These are phyloP conservation scores for Drosophila seguyi DNA, from an alignment of 1,140 invertebrate genomes.

Conservation along the genomic window DNA sequence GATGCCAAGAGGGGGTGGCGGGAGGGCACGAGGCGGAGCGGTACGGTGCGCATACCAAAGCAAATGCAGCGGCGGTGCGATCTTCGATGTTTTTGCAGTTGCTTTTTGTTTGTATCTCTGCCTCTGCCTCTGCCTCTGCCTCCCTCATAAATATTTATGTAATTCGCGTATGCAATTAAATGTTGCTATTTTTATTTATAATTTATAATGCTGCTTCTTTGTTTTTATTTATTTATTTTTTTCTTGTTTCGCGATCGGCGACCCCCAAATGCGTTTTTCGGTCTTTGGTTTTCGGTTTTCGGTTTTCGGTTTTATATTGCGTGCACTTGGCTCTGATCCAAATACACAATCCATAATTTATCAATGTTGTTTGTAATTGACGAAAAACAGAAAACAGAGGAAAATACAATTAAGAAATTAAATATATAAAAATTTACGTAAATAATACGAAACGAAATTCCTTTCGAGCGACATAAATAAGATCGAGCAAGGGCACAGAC, in stretches of 20 bases:
- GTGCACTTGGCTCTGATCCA: slow-evolving; percentile 39
- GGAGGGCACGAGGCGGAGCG: neutral
- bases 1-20: slow-evolving; percentile 4
- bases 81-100: slow-evolving; percentile 36
- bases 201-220: slow-evolving; percentile 24
- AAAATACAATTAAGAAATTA: slow-evolving; percentile 23
- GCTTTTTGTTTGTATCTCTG: slow-evolving; percentile 14
- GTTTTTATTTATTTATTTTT: slow-evolving; percentile 15
- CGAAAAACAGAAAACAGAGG: neutral
- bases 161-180: slow-evolving; percentile 23
- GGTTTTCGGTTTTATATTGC: slow-evolving; percentile 24
- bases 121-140: too few species aligned
- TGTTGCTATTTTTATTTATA: slow-evolving; percentile 34
- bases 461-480: slow-evolving; percentile 4
- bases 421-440: slow-evolving; percentile 3
- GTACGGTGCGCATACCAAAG: slow-evolving; percentile 51
- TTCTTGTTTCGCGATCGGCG: slow-evolving; percentile 16
- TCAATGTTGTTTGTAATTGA: slow-evolving; percentile 33
- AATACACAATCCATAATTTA: slow-evolving; percentile 51
- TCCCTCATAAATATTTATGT: slow-evolving; percentile 43
- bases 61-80: slow-evolving; percentile 50
- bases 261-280: slow-evolving; percentile 46
- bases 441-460: slow-evolving; percentile 19
- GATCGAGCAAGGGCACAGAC: slow-evolving; percentile 34
- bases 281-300: too few species aligned